These are phyloP conservation scores for Zaprionus ornatus DNA, from an alignment of 1,140 invertebrate species.

Conservation along the genomic window DNA sequence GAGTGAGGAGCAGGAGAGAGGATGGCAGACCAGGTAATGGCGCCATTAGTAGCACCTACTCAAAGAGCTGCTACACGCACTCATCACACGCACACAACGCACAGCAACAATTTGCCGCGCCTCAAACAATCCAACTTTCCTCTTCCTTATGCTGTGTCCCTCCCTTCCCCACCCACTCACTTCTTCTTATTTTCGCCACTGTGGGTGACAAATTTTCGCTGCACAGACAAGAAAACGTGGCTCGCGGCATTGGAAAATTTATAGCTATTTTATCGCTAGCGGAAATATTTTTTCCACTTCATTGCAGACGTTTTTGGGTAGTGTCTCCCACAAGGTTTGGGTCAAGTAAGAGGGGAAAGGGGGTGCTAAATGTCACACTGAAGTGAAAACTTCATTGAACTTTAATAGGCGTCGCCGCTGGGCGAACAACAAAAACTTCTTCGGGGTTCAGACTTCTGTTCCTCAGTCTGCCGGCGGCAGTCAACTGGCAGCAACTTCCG, in stretches of 20 bases:
- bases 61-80: slow-evolving; percentile 52
- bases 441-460: background rate
- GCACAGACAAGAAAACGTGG: slow-evolving; percentile 30
- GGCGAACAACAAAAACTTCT: slow-evolving; percentile 61
- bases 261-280: slow-evolving; percentile 74
- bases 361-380: slow-evolving; percentile 63
- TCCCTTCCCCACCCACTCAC: background rate
- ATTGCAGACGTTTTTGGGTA: slow-evolving; percentile 47
- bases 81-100: slow-evolving; percentile 49
- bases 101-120: slow-evolving; percentile 30
- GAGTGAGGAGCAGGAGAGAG: background rate
- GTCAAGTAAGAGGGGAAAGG: slow-evolving; percentile 6
- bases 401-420: slow-evolving; percentile 67
- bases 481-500: slow-evolving; percentile 29
- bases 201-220: slow-evolving; percentile 1
- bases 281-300: slow-evolving; percentile 80
- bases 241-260: slow-evolving; percentile 70
- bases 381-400: slow-evolving; percentile 76
- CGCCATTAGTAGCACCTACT: slow-evolving; percentile 78
- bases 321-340: background rate
- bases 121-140: slow-evolving; percentile 37
- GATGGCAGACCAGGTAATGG: slow-evolving; percentile 64
- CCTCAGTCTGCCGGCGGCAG: background rate
- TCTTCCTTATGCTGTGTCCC: background rate
- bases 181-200: background rate